These are phyloP conservation scores for Pseudomugil gertrudae DNA, from an alignment of 2,797 vertebrate genomes.

Conservation along the genomic window DNA sequence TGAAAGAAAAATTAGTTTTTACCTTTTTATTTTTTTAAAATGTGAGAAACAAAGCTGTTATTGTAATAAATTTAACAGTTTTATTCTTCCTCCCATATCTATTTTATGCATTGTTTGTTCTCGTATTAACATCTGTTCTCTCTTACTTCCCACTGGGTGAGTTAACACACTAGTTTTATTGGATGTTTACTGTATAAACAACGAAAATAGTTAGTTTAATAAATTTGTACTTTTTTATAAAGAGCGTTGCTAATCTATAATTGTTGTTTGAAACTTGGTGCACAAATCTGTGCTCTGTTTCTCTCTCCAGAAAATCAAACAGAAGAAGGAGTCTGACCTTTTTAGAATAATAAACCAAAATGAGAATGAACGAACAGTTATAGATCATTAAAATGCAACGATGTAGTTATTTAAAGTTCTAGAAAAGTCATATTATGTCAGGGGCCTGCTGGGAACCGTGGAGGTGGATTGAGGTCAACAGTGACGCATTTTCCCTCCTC, in stretches of 20 bases:
- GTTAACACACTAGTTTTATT: neutral
- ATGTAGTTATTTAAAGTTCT: constrained; percentile 36
- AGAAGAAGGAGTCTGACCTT: constrained; percentile 16
- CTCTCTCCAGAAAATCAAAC: neutral
- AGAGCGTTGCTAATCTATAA: neutral
- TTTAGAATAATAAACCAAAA: constrained; percentile 16
- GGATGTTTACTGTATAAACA: neutral
- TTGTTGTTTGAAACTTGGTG: neutral
- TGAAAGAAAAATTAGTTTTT: no score
- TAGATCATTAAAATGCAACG: constrained; percentile 32
- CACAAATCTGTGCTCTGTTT: neutral
- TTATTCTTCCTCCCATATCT: neutral
- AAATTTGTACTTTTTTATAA: neutral
- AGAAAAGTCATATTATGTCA: constrained; percentile 38
- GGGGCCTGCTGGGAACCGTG: constrained; percentile 39
- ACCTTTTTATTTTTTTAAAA: no score
- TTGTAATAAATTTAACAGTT: no score
- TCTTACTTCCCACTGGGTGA: neutral
- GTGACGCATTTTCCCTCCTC: constrained; percentile 60
- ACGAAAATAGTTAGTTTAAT: neutral
- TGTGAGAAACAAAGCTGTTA: no score
- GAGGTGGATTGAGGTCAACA: constrained; percentile 42
- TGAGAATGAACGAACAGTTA: neutral
- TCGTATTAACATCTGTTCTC: neutral
- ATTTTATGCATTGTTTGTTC: neutral